Base-by-base conservation (phyloP, 2,797 vertebrate species). In the Neosilurus mollespiculum region DNA sequence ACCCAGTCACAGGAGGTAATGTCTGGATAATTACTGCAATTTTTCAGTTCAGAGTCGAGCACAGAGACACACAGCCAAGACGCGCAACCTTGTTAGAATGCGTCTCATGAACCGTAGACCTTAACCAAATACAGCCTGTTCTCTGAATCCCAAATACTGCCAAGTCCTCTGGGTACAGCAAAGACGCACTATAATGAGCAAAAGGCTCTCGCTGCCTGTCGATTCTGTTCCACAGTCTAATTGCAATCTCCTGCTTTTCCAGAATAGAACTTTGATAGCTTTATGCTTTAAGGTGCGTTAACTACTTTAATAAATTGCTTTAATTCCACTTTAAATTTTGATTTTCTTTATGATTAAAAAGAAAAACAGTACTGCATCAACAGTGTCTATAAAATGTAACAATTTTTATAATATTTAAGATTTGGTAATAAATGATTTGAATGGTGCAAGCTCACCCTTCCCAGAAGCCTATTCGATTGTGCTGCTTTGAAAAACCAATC, bases 1-100 rank as follows among this genome's bases (percentile, higher is more conserved):
- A 98, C 87, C 90, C 92, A 0, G 16, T 90, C 18, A 97, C 95
- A 0, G 94, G 94, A 95, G 96, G 97, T 98, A 92, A 93, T 90
- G 69, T 83, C 67, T 81, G 81, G 71, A 83, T 88, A 80, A 87
- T 84, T 78, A 84, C 78, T 54, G 78, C 77, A 86, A 76, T 85
- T 85, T 83, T 72, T 85, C 73, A 81, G 86, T 83, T 78, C 80
- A 83, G 79, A 84, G 86, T 59, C 65, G 49, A 66, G 81, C 81
- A 64, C 51, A n/a, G 77, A 87, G 86, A 87, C 81, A 82, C 75
- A 67, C 70, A 70, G 64, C 66, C 24, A 37, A 81, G 70, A 64
- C 24, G 26, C 24, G n/a, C 83, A 66, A 51, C 67, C 37, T 71
- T 85, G 85, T 84, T 89, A 81, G 82, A 87, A 88, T 88, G 81